phyloP scores from a whole-genome alignment of 2,888 invertebrate species.

The Cephus sareptanus region DNA sequence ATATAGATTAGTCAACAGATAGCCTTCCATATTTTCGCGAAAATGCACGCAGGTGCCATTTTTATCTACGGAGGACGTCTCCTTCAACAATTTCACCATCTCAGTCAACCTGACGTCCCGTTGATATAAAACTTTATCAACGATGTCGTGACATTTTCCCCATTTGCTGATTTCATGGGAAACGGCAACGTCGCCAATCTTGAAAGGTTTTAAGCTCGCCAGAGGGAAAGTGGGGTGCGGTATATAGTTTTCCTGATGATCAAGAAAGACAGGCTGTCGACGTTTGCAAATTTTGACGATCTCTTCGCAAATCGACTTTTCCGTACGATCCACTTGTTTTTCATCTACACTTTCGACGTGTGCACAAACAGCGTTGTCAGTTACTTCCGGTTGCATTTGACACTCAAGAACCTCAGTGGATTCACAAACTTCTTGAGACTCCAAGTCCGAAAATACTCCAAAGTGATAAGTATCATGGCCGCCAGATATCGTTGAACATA shows the following conservation, averaged over 20 bases:
- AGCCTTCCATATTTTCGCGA: neutral
- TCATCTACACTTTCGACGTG: neutral
- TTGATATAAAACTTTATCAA: constrained; percentile 25
- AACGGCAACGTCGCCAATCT: constrained; percentile 27
- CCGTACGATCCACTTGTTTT: neutral
- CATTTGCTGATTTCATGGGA: constrained; percentile 36
- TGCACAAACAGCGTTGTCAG: neutral
- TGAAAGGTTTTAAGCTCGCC: constrained; percentile 21
- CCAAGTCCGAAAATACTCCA: neutral
- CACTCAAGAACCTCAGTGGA: neutral
- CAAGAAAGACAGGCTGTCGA: constrained; percentile 13
- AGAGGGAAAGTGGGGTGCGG: neutral
- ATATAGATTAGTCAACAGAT: neutral
- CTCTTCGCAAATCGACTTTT: neutral
- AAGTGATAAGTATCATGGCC: neutral
- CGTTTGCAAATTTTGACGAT: neutral
- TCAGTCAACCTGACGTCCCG: constrained; percentile 16
- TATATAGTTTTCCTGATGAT: constrained; percentile 7
- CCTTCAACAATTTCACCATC: neutral
- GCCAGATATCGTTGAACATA: neutral
- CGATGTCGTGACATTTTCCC: constrained; percentile 32
- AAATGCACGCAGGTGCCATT: neutral
- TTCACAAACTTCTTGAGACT: neutral
- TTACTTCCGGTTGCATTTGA: neutral
- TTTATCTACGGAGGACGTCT: neutral